Conservation (phyloP, 2,888 invertebrate species). For the Erebia palarica region DNA sequence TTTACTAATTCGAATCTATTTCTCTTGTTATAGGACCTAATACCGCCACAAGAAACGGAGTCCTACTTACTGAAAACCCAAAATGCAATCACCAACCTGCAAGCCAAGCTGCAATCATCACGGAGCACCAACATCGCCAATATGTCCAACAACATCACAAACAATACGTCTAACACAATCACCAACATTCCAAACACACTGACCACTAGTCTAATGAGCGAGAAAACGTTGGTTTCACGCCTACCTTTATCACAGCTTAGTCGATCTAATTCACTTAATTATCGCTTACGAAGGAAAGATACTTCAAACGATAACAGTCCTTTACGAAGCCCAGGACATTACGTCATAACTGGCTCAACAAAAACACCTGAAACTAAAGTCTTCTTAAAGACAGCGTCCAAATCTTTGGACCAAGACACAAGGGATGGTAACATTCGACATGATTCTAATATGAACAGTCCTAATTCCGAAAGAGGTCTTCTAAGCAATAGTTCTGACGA, state of each 20-base stretch:
- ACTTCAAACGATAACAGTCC: constrained; percentile 71
- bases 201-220: constrained; percentile 72
- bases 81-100: constrained; percentile 83
- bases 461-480: constrained; percentile 63
- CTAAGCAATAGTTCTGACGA: constrained; percentile 75
- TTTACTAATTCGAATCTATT: neutral
- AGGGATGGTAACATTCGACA: constrained; percentile 37
- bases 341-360: constrained; percentile 73
- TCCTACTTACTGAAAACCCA: constrained; percentile 83
- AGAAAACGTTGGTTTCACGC: constrained; percentile 71
- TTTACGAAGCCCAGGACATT: constrained; percentile 72
- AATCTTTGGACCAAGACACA: constrained; percentile 68
- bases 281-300: constrained; percentile 69
- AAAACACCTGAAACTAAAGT: constrained; percentile 65
- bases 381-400: constrained; percentile 65
- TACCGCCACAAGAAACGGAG: constrained; percentile 78
- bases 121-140: constrained; percentile 53
- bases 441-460: constrained; percentile 75
- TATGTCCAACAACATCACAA: constrained; percentile 57
- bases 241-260: constrained; percentile 75
- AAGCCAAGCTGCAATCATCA: constrained; percentile 79
- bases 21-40: constrained; percentile 73
- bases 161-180: constrained; percentile 52
- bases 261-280: constrained; percentile 76
- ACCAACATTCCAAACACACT: constrained; percentile 66